These are phyloP conservation scores for Hoplodrina blanda DNA, from an alignment of 2,888 invertebrate genomes.

Conservation along the genomic window DNA sequence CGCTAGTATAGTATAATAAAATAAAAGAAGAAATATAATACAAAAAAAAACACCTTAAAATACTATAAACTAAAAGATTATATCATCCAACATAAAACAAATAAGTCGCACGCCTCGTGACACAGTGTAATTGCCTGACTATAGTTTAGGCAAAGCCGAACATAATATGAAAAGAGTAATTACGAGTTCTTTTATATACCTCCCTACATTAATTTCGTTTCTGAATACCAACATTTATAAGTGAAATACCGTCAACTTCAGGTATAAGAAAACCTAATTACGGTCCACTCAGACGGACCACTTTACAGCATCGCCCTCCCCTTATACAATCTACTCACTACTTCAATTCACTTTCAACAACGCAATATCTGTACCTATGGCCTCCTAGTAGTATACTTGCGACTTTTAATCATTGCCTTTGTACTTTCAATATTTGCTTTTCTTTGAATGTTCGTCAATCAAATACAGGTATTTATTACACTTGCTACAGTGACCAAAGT, in stretches of 20 bases:
- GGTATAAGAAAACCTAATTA: conserved; percentile 58
- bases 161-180: conserved; percentile 21
- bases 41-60: no score
- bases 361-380: conserved; percentile 23
- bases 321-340: conserved; percentile 41
- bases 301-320: conserved; percentile 41
- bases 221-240: conserved; percentile 21
- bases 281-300: conserved; percentile 57
- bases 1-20: no score
- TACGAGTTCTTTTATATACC: conserved; percentile 9
- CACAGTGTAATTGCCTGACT: background rate
- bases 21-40: no score
- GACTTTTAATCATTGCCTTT: conserved; percentile 26
- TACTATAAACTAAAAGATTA: no score
- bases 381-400: conserved; percentile 7
- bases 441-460: conserved; percentile 1
- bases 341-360: conserved; percentile 47
- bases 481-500: no score
- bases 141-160: background rate
- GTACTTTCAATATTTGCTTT: background rate
- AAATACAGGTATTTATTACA: no score
- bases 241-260: conserved; percentile 45
- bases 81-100: no score
- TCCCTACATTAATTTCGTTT: conserved; percentile 28
- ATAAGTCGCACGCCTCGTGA: no score